Evolutionary conservation across 2,797 vertebrate species (phyloP).

Genomic region (Sphenodon punctatus): DNA sequence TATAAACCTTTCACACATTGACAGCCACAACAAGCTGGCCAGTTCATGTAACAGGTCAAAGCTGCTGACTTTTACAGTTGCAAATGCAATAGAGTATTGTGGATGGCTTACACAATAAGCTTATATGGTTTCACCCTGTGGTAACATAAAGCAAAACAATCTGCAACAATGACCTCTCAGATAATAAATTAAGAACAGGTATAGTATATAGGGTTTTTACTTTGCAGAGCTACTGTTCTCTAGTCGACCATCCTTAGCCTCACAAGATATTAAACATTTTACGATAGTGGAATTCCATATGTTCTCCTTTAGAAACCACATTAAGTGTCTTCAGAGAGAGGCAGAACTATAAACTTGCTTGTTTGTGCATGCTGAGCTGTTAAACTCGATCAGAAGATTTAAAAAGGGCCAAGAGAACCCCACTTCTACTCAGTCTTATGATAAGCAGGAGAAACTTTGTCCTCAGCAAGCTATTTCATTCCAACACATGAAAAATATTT

Average conservation of each 20-base stretch:
- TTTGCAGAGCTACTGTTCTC: neutral
- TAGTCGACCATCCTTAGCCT: neutral
- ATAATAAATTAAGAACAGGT: accelerated
- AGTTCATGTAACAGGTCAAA: accelerated
- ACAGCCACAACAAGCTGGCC: neutral
- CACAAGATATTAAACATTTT: neutral
- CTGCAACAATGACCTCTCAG: accelerated
- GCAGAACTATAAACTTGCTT: neutral
- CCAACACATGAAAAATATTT: too few relatives aligned
- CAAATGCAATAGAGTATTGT: accelerated
- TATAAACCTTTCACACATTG: neutral
- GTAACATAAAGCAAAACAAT: neutral
- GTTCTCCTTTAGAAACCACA: neutral
- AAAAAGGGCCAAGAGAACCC: neutral
- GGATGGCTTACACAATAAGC: accelerated
- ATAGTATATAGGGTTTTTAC: neutral
- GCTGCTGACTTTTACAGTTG: neutral
- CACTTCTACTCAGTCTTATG: neutral
- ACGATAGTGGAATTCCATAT: neutral
- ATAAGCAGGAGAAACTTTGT: neutral
- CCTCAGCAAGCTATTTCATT: too few relatives aligned
- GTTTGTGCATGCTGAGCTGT: neutral
- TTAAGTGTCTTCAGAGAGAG: neutral
- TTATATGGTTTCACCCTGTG: neutral
- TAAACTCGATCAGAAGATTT: neutral